Percentiles rank a stretch among this genome's conserved stretches.
Conservation (phyloP, 2,888 invertebrate species). For the Scaptomyza flava region DNA sequence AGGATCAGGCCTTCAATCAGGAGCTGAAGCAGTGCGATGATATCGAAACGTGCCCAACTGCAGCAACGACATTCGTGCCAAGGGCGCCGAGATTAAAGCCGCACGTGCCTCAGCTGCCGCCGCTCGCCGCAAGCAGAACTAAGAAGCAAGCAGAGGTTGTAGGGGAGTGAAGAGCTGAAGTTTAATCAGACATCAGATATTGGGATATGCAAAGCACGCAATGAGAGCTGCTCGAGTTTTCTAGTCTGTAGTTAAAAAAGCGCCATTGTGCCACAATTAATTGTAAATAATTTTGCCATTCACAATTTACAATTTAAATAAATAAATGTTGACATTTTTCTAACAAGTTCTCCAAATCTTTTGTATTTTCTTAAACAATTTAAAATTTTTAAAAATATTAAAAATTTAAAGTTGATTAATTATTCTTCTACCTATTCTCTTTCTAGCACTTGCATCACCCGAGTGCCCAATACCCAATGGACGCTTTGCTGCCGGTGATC, state of each 20-base stretch:
- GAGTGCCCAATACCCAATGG: constrained; percentile 89
- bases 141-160: not conserved
- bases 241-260: constrained; percentile 76
- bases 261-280: constrained; percentile 37
- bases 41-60: constrained; percentile 92
- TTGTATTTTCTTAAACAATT: constrained; percentile 13
- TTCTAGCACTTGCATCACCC: constrained; percentile 60
- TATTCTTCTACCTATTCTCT: not conserved
- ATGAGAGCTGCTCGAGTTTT: constrained; percentile 68
- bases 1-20: constrained; percentile 91
- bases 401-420: not conserved
- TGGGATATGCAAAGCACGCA: constrained; percentile 39
- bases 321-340: constrained; percentile 27
- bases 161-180: constrained; percentile 3
- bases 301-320: constrained; percentile 29
- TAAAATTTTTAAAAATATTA: not conserved
- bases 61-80: constrained; percentile 82
- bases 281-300: constrained; percentile 49
- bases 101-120: constrained; percentile 72
- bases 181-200: constrained; percentile 16
- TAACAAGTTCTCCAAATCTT: constrained; percentile 45
- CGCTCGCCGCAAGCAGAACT: constrained; percentile 38
- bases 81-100: constrained; percentile 77
- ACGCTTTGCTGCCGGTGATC: constrained; percentile 87
- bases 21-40: constrained; percentile 90